Percentiles rank a stretch among this genome's conserved stretches.
Evolutionary conservation across 2,888 invertebrate species (phyloP).

Genomic region (Cecidostiba fungosa): DNA sequence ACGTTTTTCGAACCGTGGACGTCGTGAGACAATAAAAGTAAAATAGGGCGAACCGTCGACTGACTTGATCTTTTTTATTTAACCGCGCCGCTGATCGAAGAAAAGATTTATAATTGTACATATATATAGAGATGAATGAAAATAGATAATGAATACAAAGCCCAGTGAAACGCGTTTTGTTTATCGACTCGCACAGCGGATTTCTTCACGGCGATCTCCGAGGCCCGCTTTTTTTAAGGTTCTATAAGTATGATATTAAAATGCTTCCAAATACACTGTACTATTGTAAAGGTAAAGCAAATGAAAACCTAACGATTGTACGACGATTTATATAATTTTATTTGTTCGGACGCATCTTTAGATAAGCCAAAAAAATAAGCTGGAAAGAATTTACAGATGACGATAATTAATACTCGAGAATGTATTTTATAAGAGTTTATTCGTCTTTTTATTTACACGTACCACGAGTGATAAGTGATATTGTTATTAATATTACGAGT

Average conservation of each 20-base stretch:
- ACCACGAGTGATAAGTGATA: slow-evolving; percentile 80
- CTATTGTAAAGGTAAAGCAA: slow-evolving; percentile 69
- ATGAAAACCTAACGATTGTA: slow-evolving; percentile 62
- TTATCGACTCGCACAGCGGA: slow-evolving; percentile 48
- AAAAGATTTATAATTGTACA: slow-evolving; percentile 25
- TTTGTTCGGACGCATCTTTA: slow-evolving; percentile 71
- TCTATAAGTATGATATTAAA: slow-evolving; percentile 76
- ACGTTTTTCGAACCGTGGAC: slow-evolving; percentile 32
- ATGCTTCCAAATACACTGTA: slow-evolving; percentile 78
- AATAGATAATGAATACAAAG: not conserved
- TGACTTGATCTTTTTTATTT: slow-evolving; percentile 35
- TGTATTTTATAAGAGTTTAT: slow-evolving; percentile 80
- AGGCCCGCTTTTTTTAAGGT: slow-evolving; percentile 65
- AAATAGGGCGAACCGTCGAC: slow-evolving; percentile 40
- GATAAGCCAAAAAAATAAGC: slow-evolving; percentile 68
- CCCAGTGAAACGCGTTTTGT: slow-evolving; percentile 52
- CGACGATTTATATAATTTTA: slow-evolving; percentile 77
- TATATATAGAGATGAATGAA: slow-evolving; percentile 1
- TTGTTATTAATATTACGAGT: slow-evolving; percentile 76
- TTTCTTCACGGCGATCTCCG: slow-evolving; percentile 69
- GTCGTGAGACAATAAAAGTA: slow-evolving; percentile 48
- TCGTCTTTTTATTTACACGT: slow-evolving; percentile 79
- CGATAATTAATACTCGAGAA: slow-evolving; percentile 68
- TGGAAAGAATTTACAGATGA: slow-evolving; percentile 66
- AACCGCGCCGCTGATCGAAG: slow-evolving; percentile 28